Evolutionary conservation across 2,113 vertebrate genomes (phyloP), one percentile per base, ranked within the genome.

Genomic region (Etia nguti): DNA sequence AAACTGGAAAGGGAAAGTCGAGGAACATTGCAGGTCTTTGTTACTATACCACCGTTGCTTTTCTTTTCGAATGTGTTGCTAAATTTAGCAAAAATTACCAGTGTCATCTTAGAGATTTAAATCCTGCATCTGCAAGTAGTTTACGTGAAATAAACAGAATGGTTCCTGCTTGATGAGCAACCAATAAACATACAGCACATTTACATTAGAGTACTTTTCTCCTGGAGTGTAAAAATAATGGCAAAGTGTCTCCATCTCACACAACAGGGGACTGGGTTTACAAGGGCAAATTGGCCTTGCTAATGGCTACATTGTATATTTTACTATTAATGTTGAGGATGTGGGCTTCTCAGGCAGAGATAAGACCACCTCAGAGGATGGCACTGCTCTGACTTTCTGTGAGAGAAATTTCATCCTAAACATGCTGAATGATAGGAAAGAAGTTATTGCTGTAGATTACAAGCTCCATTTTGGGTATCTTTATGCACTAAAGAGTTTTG

Each of bases 191-290:
- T 80, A 70, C 55, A 90, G 36, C 26, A 34, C 48, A 24, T 89
- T 81, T 87, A 90, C 55, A 86, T 81, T 41, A 54, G 54, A 60
- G 38, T 68, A 13, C 26, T 86, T 87, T 90, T 91, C 46, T 83
- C 77, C 75, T 46, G 52, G 57, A n/a, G 77, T 80, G 41, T 75
- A 41, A 80, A 79, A 26, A 50, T 59, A 20, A 75, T 60, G 75
- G 75, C 70, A 59, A 88, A 50, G 31, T 59, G 12, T 57, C 73
- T 83, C 43, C 60, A 83, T 59, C 79, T 68, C 56, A 90, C 83
- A 80, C 83, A 85, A 52, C 93, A 55, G 86, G 89, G 79, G 81
- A 88, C 82, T 83, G 65, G 65, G 38, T 92, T 94, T 91, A 90
- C 84, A 84, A 80, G 86, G 46, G 73, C 80, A 92, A 90, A 93